These are phyloP conservation scores for Ischnura elegans DNA, from an alignment of 2,888 invertebrate genomes.

Conservation along the genomic window DNA sequence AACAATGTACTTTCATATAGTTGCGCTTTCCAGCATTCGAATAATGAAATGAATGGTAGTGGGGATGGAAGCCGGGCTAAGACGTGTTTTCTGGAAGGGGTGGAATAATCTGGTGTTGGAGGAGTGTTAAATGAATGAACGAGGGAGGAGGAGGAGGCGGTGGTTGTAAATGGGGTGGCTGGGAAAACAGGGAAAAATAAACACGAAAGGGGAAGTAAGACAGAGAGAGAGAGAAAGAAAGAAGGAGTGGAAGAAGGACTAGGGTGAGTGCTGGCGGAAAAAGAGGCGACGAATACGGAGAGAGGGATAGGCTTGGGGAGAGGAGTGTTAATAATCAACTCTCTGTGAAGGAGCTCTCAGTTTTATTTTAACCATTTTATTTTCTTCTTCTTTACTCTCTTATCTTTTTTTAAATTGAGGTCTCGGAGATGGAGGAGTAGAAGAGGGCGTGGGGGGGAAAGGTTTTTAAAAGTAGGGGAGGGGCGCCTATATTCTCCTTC, in stretches of 20 bases:
- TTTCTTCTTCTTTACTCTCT: too few species aligned
- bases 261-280: too few species aligned
- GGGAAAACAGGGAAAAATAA: background rate
- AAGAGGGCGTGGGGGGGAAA: background rate
- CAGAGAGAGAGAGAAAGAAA: too few species aligned
- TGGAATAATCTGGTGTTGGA: background rate
- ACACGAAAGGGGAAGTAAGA: background rate
- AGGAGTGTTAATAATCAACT: slow-evolving; percentile 17
- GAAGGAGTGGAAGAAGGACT: too few species aligned
- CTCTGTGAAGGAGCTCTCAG: too few species aligned
- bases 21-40: background rate
- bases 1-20: background rate
- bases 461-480: background rate
- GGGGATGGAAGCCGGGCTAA: too few species aligned
- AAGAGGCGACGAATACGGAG: too few species aligned
- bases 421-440: background rate
- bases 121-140: background rate
- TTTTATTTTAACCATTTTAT: too few species aligned
- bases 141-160: background rate
- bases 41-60: background rate
- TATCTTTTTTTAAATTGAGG: too few species aligned
- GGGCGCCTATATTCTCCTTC: background rate
- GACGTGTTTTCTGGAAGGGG: too few species aligned
- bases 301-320: background rate
- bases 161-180: background rate